Evolutionary conservation across 2,113 vertebrate species (phyloP).

Genomic region (Mola mola): DNA sequence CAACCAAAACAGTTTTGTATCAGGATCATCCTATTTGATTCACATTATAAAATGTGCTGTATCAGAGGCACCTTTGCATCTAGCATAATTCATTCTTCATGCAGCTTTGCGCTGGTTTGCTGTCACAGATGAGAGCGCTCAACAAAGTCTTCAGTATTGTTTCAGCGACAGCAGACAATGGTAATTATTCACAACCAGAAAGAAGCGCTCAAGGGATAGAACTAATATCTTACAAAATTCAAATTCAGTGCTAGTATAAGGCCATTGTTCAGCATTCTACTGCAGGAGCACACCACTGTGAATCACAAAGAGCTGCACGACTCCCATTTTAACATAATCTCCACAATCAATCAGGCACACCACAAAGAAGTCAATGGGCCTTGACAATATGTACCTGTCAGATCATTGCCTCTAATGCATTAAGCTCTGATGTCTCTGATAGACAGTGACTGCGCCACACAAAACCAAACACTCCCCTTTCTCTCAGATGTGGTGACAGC

Average conservation of each 20-base stretch:
- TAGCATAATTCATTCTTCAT: slow-evolving; percentile 37
- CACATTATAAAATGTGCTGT: slow-evolving; percentile 41
- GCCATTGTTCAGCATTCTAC: slow-evolving; percentile 33
- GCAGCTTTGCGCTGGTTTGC: slow-evolving; percentile 29
- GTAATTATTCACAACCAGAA: slow-evolving; percentile 48
- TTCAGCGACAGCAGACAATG: slow-evolving; percentile 25
- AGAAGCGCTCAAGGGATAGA: slow-evolving; percentile 36
- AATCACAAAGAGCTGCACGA: slow-evolving; percentile 55
- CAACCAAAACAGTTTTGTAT: slow-evolving; percentile 5
- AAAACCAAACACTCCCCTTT: slow-evolving; percentile 6
- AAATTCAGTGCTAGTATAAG: slow-evolving; percentile 56
- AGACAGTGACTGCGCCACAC: slow-evolving; percentile 50
- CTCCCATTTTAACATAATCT: slow-evolving; percentile 63
- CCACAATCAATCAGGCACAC: slow-evolving; percentile 68
- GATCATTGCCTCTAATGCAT: slow-evolving; percentile 69
- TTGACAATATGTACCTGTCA: slow-evolving; percentile 77
- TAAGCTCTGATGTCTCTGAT: slow-evolving; percentile 56
- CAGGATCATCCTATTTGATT: slow-evolving; percentile 28
- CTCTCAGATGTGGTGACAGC: slow-evolving; percentile 36
- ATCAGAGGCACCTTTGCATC: slow-evolving; percentile 43
- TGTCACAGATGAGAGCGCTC: slow-evolving; percentile 44
- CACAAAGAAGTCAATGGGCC: slow-evolving; percentile 75
- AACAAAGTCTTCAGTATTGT: slow-evolving; percentile 34
- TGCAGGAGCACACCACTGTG: slow-evolving; percentile 37
- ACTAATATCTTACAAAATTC: slow-evolving; percentile 48